Evolutionary conservation across 2,797 vertebrate species (phyloP).

Genomic region (Clarias pachynema): DNA sequence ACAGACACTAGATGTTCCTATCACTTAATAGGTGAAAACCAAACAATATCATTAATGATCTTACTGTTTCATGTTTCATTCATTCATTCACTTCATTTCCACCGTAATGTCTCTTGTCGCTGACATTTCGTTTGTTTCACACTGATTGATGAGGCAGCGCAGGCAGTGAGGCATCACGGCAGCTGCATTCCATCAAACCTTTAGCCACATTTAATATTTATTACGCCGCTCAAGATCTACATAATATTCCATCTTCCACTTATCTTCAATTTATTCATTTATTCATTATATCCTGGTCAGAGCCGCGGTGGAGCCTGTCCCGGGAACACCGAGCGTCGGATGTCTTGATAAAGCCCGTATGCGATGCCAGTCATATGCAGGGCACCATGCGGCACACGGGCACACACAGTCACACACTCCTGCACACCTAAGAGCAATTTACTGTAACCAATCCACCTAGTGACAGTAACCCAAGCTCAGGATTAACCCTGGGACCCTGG

Average conservation of each 20-base stretch:
- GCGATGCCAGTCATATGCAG: neutral
- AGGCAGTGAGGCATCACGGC: neutral
- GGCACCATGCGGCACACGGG: neutral
- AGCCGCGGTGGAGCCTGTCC: neutral
- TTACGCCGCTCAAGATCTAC: neutral
- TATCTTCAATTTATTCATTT: constrained; percentile 20
- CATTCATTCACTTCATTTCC: neutral
- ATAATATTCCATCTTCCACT: constrained; percentile 17
- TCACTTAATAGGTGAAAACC: neutral
- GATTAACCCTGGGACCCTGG: neutral
- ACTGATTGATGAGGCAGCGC: neutral
- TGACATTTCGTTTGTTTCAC: neutral
- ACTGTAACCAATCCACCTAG: neutral
- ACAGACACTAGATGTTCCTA: neutral
- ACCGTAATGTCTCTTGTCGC: neutral
- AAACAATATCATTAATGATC: no score
- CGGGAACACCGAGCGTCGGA: neutral
- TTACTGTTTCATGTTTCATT: neutral
- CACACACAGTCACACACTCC: constrained; percentile 12
- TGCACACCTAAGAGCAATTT: neutral
- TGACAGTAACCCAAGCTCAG: neutral
- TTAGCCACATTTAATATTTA: constrained; percentile 19
- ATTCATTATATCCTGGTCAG: constrained; percentile 1
- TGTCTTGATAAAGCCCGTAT: neutral
- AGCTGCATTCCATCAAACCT: constrained; percentile 7